Conservation (phyloP, 1,140 invertebrate genomes). For the Cotesia glomerata region DNA sequence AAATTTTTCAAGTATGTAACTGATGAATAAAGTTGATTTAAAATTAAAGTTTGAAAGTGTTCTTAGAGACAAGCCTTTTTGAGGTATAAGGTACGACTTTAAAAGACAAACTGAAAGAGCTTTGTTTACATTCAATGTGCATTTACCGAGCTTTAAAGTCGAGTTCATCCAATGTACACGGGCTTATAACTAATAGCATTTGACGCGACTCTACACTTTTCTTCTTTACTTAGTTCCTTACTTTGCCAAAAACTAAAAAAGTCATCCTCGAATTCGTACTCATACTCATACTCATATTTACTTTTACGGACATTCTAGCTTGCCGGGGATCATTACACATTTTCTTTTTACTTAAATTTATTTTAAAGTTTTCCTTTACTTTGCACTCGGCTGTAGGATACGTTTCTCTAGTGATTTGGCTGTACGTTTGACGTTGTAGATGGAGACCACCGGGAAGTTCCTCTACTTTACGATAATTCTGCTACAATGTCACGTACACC, state of each 20-base stretch:
- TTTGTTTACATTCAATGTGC: slow-evolving; percentile 19
- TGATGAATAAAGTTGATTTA: too few relatives aligned
- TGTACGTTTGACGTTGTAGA: slow-evolving; percentile 38
- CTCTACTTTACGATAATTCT: slow-evolving; percentile 36
- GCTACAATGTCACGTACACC: slow-evolving; percentile 38
- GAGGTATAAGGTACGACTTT: slow-evolving; percentile 19
- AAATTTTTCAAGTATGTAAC: slow-evolving; percentile 9
- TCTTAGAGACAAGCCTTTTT: not conserved
- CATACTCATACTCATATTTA: not conserved
- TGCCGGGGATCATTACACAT: too few relatives aligned
- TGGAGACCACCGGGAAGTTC: slow-evolving; percentile 33
- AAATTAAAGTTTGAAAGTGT: too few relatives aligned
- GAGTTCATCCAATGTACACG: too few relatives aligned
- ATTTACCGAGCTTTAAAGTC: not conserved
- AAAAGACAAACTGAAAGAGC: slow-evolving; percentile 24
- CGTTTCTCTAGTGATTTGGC: not conserved
- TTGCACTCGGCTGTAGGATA: not conserved
- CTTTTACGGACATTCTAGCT: not conserved
- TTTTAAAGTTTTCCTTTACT: not conserved
- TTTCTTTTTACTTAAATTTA: not conserved
- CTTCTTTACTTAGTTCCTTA: too few relatives aligned
- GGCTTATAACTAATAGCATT: not conserved
- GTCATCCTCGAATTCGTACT: not conserved
- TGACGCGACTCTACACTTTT: too few relatives aligned
- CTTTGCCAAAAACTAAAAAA: too few relatives aligned